These are phyloP conservation scores for Sanderia malayensis DNA, from an alignment of 30 jellyfish, hydroid and myxozoan genomes.

Conservation along the genomic window DNA sequence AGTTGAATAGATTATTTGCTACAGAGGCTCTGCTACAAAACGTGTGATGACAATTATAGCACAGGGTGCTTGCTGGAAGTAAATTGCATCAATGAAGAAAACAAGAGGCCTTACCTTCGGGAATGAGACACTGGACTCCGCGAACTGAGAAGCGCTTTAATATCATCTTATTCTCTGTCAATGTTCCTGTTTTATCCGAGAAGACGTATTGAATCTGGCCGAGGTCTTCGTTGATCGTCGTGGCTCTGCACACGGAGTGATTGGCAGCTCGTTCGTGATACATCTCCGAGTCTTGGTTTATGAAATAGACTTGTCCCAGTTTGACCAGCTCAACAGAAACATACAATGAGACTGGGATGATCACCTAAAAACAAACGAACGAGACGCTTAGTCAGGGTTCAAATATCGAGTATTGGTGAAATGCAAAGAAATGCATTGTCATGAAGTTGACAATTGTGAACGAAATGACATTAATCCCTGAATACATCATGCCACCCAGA, in stretches of 20 bases:
- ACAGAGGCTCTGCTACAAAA: too few species aligned
- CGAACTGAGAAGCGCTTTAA: constrained; percentile 77
- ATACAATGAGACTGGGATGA: constrained; percentile 89
- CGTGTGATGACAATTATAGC: too few species aligned
- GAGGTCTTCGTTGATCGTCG: constrained; percentile 91
- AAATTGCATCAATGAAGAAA: too few species aligned
- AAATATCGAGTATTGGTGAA: too few species aligned
- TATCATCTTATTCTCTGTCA: constrained; percentile 90
- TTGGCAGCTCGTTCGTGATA: constrained; percentile 67
- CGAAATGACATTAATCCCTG: too few species aligned
- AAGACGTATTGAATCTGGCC: constrained; percentile 96
- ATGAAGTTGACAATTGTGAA: too few species aligned
- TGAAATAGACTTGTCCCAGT: constrained; percentile 95
- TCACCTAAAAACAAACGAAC: constrained; percentile 70
- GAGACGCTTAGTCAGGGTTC: too few species aligned
- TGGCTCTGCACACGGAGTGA: constrained; percentile 82
- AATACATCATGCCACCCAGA: too few species aligned
- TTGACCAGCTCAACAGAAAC: constrained; percentile 97
- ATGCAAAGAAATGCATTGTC: too few species aligned
- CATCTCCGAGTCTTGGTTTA: constrained; percentile 82
- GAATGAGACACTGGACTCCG: constrained; percentile 56
- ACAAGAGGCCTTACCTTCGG: constrained; percentile 73
- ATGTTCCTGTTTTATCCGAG: constrained; percentile 96
- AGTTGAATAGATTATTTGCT: too few species aligned
- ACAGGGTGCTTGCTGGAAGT: too few species aligned